phyloP scores from a whole-genome alignment of 2,113 vertebrate species.

The Ceyx margarethae region DNA sequence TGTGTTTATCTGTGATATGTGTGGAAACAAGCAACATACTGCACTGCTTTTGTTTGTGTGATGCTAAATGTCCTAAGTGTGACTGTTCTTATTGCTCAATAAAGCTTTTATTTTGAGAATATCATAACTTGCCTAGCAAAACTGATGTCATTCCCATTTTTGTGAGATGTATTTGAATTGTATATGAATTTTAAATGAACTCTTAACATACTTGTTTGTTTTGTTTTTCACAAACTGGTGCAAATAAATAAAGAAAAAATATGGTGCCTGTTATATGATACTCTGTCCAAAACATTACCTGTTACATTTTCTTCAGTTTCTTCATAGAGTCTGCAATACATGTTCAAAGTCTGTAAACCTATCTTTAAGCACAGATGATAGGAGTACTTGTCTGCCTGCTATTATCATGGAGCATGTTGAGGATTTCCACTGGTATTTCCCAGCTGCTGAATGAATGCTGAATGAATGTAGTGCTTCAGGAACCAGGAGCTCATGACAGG shows the following conservation, averaged over 20 bases:
- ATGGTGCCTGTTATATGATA: not conserved
- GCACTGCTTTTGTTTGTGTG: not conserved
- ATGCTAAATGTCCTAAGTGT: not conserved
- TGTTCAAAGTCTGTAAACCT: not conserved
- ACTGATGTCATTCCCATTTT: not conserved
- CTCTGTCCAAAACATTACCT: not conserved
- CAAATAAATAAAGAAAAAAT: not conserved
- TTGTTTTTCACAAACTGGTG: not conserved
- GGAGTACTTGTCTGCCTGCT: not conserved
- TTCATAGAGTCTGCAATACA: not conserved
- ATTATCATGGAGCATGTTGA: not conserved
- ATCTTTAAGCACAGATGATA: not conserved
- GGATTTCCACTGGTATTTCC: not conserved
- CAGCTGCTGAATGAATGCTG: not conserved
- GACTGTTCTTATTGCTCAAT: not conserved
- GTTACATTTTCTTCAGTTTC: not conserved
- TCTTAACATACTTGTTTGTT: not conserved
- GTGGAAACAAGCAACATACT: not conserved
- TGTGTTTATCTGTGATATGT: not conserved
- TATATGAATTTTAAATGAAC: not conserved
- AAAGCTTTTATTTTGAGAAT: slow-evolving; percentile 2
- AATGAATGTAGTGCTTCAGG: not conserved
- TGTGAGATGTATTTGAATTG: not conserved
- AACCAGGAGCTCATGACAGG: not conserved
- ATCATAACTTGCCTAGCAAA: not conserved